A percentile compares a stretch with the other conserved stretches of the same genome.
Conservation (phyloP, 1,140 invertebrate species). For the Bombus waltoni region DNA sequence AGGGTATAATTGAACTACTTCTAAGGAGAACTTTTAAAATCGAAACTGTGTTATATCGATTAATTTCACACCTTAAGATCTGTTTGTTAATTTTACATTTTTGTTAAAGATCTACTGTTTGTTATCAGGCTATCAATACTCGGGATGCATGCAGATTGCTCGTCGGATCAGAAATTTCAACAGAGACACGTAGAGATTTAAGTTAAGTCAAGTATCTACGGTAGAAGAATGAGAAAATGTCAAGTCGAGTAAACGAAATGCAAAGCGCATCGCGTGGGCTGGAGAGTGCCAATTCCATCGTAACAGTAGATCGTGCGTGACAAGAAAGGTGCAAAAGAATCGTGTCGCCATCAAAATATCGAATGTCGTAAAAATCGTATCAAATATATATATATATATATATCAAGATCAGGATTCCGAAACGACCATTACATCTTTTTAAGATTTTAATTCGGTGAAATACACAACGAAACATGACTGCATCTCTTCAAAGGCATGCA, state of each 20-base stretch:
- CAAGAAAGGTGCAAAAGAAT: conserved; percentile 50
- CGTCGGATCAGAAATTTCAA: neutral
- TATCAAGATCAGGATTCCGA: conserved; percentile 18
- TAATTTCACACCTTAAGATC: neutral
- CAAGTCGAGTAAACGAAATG: conserved; percentile 38
- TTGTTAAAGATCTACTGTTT: conserved; percentile 11
- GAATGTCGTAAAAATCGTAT: neutral
- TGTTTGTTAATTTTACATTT: neutral
- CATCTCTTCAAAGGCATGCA: conserved; percentile 61
- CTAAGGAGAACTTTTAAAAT: neutral
- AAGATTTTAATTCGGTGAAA: neutral
- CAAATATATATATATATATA: conserved; percentile 7
- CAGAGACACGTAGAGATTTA: neutral
- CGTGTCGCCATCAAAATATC: conserved; percentile 35
- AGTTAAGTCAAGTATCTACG: conserved; percentile 8
- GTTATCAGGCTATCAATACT: conserved; percentile 8
- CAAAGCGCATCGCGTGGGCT: conserved; percentile 57
- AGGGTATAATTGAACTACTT: neutral
- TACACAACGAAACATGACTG: conserved; percentile 32
- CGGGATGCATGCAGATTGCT: conserved; percentile 35
- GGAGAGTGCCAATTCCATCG: conserved; percentile 35
- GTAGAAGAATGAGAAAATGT: conserved; percentile 11
- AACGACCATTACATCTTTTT: conserved; percentile 35
- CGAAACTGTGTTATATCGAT: neutral
- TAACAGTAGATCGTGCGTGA: conserved; percentile 53